Evolutionary conservation across 2,888 invertebrate species (phyloP).

Genomic region (Himalopsyche kuldschensis): DNA sequence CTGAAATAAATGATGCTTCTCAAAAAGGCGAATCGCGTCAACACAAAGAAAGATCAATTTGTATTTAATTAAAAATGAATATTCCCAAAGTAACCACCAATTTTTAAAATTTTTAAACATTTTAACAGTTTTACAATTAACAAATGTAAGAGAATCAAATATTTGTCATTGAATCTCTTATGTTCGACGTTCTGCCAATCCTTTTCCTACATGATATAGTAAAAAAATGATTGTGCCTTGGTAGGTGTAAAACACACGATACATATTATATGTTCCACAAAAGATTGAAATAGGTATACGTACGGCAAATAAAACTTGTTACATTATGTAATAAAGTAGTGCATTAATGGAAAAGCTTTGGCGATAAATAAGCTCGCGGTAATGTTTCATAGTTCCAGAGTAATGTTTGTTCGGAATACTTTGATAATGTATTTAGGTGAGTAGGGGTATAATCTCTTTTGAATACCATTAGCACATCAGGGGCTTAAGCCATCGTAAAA

Average conservation of each 20-base stretch:
- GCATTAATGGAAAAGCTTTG: background rate
- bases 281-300: background rate
- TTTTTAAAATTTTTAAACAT: too few relatives aligned
- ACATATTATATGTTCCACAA: background rate
- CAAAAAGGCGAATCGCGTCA: too few relatives aligned
- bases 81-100: too few relatives aligned
- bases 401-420: background rate
- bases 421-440: background rate
- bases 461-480: background rate
- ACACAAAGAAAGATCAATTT: too few relatives aligned
- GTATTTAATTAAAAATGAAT: too few relatives aligned
- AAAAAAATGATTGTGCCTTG: too few relatives aligned
- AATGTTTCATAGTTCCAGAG: background rate
- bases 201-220: background rate
- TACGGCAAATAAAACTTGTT: background rate
- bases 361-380: background rate
- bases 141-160: too few relatives aligned
- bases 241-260: background rate
- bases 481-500: background rate
- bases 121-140: too few relatives aligned
- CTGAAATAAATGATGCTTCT: too few relatives aligned
- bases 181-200: background rate
- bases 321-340: background rate
- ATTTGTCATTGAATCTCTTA: too few relatives aligned
- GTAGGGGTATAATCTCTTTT: background rate